Percentiles rank a stretch among this genome's conserved stretches.
These are phyloP conservation scores for Stichodactyla helianthus DNA, from an alignment of 64 coral and sea anemone species.

Conservation along the genomic window DNA sequence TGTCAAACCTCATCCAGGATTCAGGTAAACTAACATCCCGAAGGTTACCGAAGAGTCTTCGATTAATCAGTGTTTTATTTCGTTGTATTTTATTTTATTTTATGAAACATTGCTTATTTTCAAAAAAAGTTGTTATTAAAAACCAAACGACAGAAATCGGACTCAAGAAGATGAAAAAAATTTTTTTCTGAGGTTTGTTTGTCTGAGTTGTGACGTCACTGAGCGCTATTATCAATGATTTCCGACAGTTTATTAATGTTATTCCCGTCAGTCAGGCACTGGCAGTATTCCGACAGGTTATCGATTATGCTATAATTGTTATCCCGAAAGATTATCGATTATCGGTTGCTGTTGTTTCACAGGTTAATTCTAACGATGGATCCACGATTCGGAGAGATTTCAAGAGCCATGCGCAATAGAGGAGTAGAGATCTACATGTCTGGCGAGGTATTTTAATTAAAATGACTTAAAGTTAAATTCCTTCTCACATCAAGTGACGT, in stretches of 20 bases:
- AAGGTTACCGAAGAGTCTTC: neutral
- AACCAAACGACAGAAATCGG: too few relatives aligned
- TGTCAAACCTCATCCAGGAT: constrained; percentile 79
- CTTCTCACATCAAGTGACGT: too few relatives aligned
- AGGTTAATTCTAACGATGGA: constrained; percentile 96
- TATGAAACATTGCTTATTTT: too few relatives aligned
- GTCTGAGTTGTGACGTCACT: too few relatives aligned
- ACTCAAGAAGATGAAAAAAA: too few relatives aligned
- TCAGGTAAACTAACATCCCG: constrained; percentile 44
- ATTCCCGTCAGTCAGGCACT: neutral
- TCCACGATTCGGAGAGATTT: constrained; percentile 88
- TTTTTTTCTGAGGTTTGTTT: too few relatives aligned
- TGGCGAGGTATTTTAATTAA: constrained; percentile 53
- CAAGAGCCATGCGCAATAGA: constrained; percentile 96
- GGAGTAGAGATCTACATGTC: constrained; percentile 91
- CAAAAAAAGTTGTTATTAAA: too few relatives aligned
- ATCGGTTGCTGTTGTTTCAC: neutral
- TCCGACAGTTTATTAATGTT: neutral
- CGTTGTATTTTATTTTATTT: too few relatives aligned
- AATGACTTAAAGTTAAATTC: neutral
- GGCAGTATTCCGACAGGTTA: neutral
- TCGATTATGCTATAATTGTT: neutral
- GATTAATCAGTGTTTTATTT: neutral
- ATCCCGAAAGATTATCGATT: neutral
- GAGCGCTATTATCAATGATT: too few relatives aligned